Evolutionary conservation across 2,797 vertebrate genomes (phyloP), one percentile per base, ranked within the genome.

Genomic region (Pipistrellus nathusii): DNA sequence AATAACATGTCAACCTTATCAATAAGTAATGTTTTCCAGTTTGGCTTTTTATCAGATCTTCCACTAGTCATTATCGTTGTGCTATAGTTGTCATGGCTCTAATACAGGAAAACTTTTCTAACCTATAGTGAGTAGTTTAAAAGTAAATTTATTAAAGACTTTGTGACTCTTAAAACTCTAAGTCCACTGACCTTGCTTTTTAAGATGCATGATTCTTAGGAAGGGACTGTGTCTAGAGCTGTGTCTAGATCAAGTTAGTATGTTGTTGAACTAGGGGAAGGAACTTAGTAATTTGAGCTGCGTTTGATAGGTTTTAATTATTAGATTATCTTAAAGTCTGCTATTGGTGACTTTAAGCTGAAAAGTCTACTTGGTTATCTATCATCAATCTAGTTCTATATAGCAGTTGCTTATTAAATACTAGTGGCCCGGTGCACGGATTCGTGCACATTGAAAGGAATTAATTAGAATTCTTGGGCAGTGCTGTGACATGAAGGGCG

Each of bases 401-500:
- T 93, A 55, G 69, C 30, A 94, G 18, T 85, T 92, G 46, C 21
- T 78, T 86, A 68, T 55, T 84, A 90, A 44, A 27, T 76, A 89
- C 57, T 27, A 25, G 57, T 59, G 57, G 23, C 57, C 55, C 11
- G 0, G 57, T 59, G 57, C 57, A 59, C 0, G 11, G 57, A 59
- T 59, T 59, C 4, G 10, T 59, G 23, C 57, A 59, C 23, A 59
- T 59, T 59, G 57, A 59, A 27, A 25, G 57, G 57, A 59, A 25
- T 25, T 59, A 11, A 59, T 59, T 27, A 59, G 57, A 59, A 59
- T 59, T 27, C 57, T 10, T 25, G 23, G 57, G 57, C 10, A 0
- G 23, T 1, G 23, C 57, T 27, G 23, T 11, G 57, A 25, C 23
- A 27, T 59, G 57, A 59, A 59, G 57, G 57, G 23, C 4, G 10